Percentiles rank a stretch among this genome's conserved stretches.
These are phyloP conservation scores for Passer montanus DNA, from an alignment of 2,113 vertebrate species.

Conservation along the genomic window DNA sequence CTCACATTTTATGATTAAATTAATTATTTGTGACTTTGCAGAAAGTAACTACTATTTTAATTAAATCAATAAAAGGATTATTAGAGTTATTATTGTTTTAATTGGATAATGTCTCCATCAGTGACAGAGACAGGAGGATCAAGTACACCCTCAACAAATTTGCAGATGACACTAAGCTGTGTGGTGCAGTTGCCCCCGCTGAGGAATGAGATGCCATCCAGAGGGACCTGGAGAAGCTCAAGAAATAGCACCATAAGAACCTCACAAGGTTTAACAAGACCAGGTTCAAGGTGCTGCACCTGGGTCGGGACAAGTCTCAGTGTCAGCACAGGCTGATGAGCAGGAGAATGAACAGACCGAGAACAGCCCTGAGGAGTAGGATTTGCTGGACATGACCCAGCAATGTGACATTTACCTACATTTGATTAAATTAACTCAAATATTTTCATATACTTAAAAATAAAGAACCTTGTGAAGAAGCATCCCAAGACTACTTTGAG, in stretches of 20 bases:
- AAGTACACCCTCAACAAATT: background rate
- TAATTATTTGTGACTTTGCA: background rate
- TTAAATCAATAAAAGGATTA: background rate
- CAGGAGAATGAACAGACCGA: background rate
- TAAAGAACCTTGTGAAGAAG: background rate
- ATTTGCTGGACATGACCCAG: background rate
- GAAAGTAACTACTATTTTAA: background rate
- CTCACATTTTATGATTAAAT: background rate
- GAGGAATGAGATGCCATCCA: background rate
- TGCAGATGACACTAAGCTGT: background rate
- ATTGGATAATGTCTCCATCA: background rate
- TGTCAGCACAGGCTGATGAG: background rate
- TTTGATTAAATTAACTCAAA: background rate
- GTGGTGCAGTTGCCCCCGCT: background rate
- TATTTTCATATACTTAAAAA: background rate
- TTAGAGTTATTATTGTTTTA: background rate
- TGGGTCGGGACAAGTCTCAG: fast-evolving
- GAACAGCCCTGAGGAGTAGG: background rate
- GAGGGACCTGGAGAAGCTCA: background rate
- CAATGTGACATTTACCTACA: background rate
- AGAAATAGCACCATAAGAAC: background rate
- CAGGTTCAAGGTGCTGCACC: background rate
- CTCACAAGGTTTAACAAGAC: background rate
- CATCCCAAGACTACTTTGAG: background rate
- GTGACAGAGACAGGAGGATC: background rate